phyloP scores from a whole-genome alignment of 2,888 invertebrate species.

The Leptothorax acervorum region DNA sequence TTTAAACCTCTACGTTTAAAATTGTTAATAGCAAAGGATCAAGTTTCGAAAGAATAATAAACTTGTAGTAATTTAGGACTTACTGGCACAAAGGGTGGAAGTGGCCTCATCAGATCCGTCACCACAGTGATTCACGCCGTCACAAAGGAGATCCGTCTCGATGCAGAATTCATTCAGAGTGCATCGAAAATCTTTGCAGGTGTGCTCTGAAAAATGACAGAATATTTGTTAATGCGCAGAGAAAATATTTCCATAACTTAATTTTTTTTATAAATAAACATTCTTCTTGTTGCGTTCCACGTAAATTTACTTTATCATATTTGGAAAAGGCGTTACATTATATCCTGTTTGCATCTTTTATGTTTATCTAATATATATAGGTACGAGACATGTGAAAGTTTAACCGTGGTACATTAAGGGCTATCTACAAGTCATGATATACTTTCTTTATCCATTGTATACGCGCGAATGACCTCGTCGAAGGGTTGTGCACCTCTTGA shows the following conservation, averaged over 20 bases:
- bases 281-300: background rate
- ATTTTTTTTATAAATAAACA: background rate
- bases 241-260: background rate
- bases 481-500: slow-evolving; percentile 60
- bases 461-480: slow-evolving; percentile 43
- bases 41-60: slow-evolving; percentile 36
- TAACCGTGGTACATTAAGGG: slow-evolving; percentile 12
- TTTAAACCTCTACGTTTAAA: background rate
- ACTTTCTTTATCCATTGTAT: slow-evolving; percentile 19
- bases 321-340: background rate
- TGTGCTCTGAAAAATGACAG: slow-evolving; percentile 90
- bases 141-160: slow-evolving; percentile 95
- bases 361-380: background rate
- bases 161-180: slow-evolving; percentile 96
- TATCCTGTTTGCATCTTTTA: background rate
- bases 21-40: background rate
- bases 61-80: slow-evolving; percentile 83
- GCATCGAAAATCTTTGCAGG: slow-evolving; percentile 96
- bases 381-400: background rate
- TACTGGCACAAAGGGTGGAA: slow-evolving; percentile 94
- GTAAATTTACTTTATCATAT: background rate
- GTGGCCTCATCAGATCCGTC: slow-evolving; percentile 97
- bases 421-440: slow-evolving; percentile 14
- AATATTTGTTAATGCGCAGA: background rate
- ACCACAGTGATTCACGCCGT: slow-evolving; percentile 97